Base-by-base conservation (phyloP, 2,113 vertebrate genomes). In the Microcebus lehilahytsara region DNA sequence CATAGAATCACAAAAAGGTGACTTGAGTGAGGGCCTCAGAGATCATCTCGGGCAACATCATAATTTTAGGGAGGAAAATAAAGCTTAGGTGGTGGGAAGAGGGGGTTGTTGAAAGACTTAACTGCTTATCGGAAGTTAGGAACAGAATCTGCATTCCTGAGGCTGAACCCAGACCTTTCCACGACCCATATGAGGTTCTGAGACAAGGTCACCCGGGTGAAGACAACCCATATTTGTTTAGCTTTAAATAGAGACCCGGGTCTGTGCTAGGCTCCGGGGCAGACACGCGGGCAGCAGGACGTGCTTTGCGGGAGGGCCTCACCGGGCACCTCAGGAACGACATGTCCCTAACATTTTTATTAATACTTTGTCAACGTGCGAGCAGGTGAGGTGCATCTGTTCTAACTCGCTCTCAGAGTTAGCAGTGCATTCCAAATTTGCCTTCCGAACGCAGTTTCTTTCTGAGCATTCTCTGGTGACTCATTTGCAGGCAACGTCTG, bases 81-180 rank as follows among this genome's bases (percentile, higher is more conserved):
- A 77, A 46, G 23, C 51, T 67, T 4, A 34, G 34, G 62, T 20
- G 42, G 23, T 5, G 5, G 6, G 9, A 30, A 51, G 40, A 17
- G 13, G 5, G 25, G 12, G 6, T 32, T 3, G 9, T n/a, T 46
- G 62, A 79, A 79, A 30, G 64, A 25, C 81, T 69, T 51, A 56
- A 16, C 37, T 32, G 9, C 51, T 77, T 42, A n/a, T 3, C 25
- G 87, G 64, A 62, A 85, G 32, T 42, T 32, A 22, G 30, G n/a
- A 66, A n/a, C 9, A 77, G 67, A 91, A 58, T 37, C 37, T 64
- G n/a, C 93, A 66, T 85, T 85, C 67, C 94, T 67, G 56, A 95
- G 53, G 27, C 32, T 53, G 88, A 84, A 79, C 69, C 34, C 5
- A 46, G 51, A 90, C 72, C 30, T 96, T 93, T 71, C 71, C 25